Evolutionary conservation across 2,888 invertebrate genomes (phyloP).

Genomic region (Caenorhabditis afra): DNA sequence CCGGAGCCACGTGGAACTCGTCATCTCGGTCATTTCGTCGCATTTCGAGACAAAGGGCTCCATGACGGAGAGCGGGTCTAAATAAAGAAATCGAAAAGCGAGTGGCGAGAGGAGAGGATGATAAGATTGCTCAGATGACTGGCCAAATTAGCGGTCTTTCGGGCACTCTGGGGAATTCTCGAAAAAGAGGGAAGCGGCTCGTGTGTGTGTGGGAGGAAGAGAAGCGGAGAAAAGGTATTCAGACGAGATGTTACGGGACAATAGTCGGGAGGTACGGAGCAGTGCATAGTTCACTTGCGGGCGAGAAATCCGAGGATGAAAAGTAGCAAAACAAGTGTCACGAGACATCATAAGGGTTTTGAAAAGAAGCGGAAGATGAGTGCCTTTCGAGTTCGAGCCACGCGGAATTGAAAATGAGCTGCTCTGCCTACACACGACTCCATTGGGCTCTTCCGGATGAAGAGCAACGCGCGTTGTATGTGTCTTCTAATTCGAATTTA

Average conservation of each 20-base stretch:
- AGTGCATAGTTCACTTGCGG: slow-evolving; percentile 33
- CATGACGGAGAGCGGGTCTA: neutral
- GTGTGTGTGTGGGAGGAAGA: slow-evolving; percentile 16
- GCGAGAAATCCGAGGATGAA: slow-evolving; percentile 3
- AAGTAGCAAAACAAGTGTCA: slow-evolving; percentile 8
- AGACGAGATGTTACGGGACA: slow-evolving; percentile 16
- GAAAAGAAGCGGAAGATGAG: slow-evolving; percentile 33
- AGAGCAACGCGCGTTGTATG: slow-evolving; percentile 18
- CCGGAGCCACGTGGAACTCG: slow-evolving; percentile 33
- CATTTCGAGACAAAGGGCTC: slow-evolving; percentile 16
- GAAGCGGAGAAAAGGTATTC: neutral
- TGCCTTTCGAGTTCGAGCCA: slow-evolving; percentile 41
- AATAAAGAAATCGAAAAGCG: slow-evolving; percentile 4
- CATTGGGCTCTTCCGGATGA: slow-evolving; percentile 27
- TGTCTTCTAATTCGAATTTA: slow-evolving; percentile 26
- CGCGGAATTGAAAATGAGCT: slow-evolving; percentile 49
- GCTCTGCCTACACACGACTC: neutral
- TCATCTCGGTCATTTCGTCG: slow-evolving; percentile 50
- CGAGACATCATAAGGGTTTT: neutral
- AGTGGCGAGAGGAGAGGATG: slow-evolving; percentile 6
- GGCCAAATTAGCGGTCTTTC: slow-evolving; percentile 10
- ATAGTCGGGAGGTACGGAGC: neutral
- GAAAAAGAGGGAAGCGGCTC: neutral
- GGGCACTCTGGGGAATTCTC: slow-evolving; percentile 4
- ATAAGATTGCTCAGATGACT: slow-evolving; percentile 18